Conservation (phyloP, 1,140 invertebrate species). For the Drosophila parabipectinata region DNA sequence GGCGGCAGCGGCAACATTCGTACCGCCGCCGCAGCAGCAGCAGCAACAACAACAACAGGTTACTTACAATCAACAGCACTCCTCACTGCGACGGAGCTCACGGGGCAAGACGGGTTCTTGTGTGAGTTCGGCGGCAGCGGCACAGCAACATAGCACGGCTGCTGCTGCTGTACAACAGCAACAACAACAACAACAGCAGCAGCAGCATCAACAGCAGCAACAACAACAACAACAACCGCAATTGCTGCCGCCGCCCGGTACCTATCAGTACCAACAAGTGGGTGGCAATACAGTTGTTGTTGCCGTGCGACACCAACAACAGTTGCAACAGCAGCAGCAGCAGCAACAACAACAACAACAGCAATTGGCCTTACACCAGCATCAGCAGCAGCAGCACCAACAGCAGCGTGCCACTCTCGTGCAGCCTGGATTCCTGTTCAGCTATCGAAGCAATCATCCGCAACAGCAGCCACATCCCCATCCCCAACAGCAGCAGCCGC, state of each 20-base stretch:
- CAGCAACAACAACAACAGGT: conserved; percentile 63
- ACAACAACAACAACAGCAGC: conserved; percentile 45
- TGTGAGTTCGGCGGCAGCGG: conserved; percentile 79
- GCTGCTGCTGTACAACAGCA: conserved; percentile 33
- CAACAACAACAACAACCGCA: conserved; percentile 61
- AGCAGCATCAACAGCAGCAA: conserved; percentile 7
- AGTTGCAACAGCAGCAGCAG: conserved; percentile 67
- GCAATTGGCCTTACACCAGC: conserved; percentile 43
- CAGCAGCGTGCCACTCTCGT: conserved; percentile 75
- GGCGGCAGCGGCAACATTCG: conserved; percentile 63
- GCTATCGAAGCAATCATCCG: conserved; percentile 65
- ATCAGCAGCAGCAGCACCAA: conserved; percentile 56
- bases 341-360: conserved; percentile 46
- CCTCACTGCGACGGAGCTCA: conserved; percentile 81
- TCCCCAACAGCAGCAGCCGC: conserved; percentile 48
- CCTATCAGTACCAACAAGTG: conserved; percentile 73
- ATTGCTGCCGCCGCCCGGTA: conserved; percentile 49
- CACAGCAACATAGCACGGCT: conserved; percentile 43
- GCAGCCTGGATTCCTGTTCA: conserved; percentile 77
- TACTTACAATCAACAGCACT: conserved; percentile 59
- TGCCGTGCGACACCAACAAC: conserved; percentile 68
- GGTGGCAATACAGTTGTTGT: conserved; percentile 73
- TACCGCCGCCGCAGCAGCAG: conserved; percentile 60
- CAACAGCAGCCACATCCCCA: conserved; percentile 51
- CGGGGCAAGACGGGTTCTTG: conserved; percentile 84